Conservation (phyloP, 2,888 invertebrate genomes). For the Xanthia togata region DNA sequence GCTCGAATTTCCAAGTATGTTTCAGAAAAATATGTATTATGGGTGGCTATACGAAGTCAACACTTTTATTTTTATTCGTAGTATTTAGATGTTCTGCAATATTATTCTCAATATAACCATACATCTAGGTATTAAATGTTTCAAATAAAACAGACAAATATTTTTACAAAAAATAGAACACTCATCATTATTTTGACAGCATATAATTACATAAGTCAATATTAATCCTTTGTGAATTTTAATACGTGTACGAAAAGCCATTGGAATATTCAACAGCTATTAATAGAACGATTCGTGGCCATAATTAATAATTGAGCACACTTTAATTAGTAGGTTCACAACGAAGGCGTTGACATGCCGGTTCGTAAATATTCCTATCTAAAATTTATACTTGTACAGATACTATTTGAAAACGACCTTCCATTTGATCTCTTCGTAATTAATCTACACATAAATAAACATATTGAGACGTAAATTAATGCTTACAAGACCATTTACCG, state of each 20-base stretch:
- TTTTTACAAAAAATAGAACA: constrained; percentile 17
- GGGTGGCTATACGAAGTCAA: background rate
- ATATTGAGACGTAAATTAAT: constrained; percentile 66
- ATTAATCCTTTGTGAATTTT: constrained; percentile 53
- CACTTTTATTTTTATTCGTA: background rate
- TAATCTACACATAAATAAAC: constrained; percentile 64
- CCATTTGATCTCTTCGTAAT: constrained; percentile 65
- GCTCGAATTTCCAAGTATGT: too few relatives aligned
- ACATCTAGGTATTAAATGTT: background rate
- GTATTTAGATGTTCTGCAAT: background rate
- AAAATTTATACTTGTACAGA: constrained; percentile 62
- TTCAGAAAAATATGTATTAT: background rate
- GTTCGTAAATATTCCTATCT: constrained; percentile 66
- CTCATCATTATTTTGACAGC: constrained; percentile 21
- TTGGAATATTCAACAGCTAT: constrained; percentile 55
- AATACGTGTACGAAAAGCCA: constrained; percentile 29
- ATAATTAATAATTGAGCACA: constrained; percentile 67
- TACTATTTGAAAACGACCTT: constrained; percentile 60
- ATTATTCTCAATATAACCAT: constrained; percentile 1
- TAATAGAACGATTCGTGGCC: constrained; percentile 52
- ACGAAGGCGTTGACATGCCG: constrained; percentile 68
- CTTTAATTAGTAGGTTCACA: constrained; percentile 64
- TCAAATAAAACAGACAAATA: constrained; percentile 15
- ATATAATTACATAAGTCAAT: constrained; percentile 63
- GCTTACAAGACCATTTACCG: constrained; percentile 59